Evolutionary conservation across 2,797 vertebrate genomes (phyloP).

Genomic region (Anabacerthia variegaticeps): DNA sequence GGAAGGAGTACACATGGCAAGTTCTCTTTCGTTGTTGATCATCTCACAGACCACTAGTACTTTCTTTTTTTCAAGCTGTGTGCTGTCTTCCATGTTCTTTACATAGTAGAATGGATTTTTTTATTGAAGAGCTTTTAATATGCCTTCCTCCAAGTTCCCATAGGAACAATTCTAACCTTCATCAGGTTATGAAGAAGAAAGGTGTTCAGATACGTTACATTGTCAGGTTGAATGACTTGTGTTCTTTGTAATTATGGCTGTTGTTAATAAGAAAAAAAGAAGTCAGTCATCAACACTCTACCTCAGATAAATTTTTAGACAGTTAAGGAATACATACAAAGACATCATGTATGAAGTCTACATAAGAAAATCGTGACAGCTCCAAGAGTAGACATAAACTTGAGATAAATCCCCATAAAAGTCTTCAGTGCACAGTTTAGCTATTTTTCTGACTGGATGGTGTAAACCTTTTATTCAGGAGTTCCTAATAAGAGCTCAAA

Average conservation of each 20-base stretch:
- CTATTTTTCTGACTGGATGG: not conserved
- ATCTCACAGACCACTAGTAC: not conserved
- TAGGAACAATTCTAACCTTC: not conserved
- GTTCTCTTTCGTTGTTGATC: not conserved
- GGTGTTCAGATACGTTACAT: not conserved
- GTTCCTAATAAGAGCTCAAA: not conserved
- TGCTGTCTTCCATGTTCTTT: not conserved
- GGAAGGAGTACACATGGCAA: not conserved
- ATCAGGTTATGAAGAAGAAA: not conserved
- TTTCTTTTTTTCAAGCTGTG: not conserved
- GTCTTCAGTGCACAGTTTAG: not conserved
- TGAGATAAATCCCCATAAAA: not conserved
- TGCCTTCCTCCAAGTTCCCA: not conserved
- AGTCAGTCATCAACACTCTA: not conserved
- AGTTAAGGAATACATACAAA: not conserved
- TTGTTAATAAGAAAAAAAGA: not conserved
- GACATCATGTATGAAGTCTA: not conserved
- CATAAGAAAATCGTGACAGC: not conserved
- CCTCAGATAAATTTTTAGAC: not conserved
- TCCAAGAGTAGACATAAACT: not conserved
- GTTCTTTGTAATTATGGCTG: not conserved
- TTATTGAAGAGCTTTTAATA: not conserved
- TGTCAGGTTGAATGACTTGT: not conserved
- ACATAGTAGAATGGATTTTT: not conserved
- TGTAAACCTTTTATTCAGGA: not conserved